Conservation (phyloP, 2,113 vertebrate species). For the Tylochromis polylepis region DNA sequence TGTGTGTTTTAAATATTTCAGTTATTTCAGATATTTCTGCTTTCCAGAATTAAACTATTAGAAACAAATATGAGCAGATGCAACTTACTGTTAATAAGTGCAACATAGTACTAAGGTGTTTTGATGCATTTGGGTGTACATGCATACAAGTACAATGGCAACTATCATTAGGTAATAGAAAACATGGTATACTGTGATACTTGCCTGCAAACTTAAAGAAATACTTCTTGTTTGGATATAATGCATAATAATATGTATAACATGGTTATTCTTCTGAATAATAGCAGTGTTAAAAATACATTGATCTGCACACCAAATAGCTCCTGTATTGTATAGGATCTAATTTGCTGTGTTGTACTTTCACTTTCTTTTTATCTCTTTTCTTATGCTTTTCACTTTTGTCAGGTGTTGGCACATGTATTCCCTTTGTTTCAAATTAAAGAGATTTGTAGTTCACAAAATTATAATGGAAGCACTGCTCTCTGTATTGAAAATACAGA, state of each 20-base stretch:
- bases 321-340: background rate
- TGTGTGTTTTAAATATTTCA: background rate
- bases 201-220: background rate
- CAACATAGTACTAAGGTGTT: background rate
- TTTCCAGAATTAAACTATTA: background rate
- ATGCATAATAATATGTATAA: background rate
- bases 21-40: background rate
- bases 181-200: rapidly evolving
- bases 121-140: background rate
- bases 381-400: background rate
- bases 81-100: background rate
- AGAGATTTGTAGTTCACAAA: background rate
- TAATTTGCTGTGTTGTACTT: background rate
- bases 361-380: background rate
- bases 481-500: background rate
- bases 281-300: background rate
- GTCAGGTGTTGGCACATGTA: background rate
- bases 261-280: background rate
- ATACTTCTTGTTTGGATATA: background rate
- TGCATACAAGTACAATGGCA: background rate
- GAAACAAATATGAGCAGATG: background rate
- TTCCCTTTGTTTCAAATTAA: background rate
- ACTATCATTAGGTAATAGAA: background rate
- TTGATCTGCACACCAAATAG: background rate
- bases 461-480: background rate